Base-by-base conservation (phyloP, 2,113 vertebrate species). In the Puntigrus tetrazona region DNA sequence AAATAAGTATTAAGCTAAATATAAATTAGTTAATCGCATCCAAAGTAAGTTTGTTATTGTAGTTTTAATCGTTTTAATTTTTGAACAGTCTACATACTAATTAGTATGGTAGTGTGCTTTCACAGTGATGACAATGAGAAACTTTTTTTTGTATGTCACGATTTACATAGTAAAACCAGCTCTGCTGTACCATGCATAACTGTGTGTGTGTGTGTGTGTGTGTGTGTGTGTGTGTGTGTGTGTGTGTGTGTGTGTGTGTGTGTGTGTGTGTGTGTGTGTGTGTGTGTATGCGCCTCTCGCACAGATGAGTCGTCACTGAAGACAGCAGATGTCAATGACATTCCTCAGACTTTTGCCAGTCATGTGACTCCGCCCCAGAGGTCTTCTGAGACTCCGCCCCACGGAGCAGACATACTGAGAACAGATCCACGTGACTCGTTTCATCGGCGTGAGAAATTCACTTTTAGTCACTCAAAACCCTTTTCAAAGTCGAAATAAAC, bases 291-390 rank as follows among this genome's bases (percentile, higher is more conserved):
- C 76, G 16, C n/a, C 59, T 20, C 36, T 41, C 73, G 25, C 31
- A 25, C 88, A 99, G 97, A 97, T 1, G 97, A 99, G 91, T 95
- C 95, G 0, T 83, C 91, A 2, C 67, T 97, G 29, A 91, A 92
- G 84, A 94, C 96, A 93, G 92, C 93, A 55, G 95, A 97, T 25
- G 92, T 97, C 4, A 91, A 85, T 59, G 96, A 98, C 88, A 95
- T 98, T 91, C 98, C 98, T 0, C 96, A 95, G 93, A 96, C 97
- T 0, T 55, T 82, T 73, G 97, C 97, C 73, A 97, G 95, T 83
- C 92, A 93, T 34, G 0, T 1, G 1, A 87, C 72, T 52, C 69
- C 0, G 13, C 52, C 87, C 2, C 65, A 79, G 0, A 78, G 87
- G 5, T 41, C 69, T 0, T 2, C 50, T 4, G 36, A 9, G 5